Conservation (phyloP, 2,113 vertebrate species). For the Accipiter virgatus region DNA sequence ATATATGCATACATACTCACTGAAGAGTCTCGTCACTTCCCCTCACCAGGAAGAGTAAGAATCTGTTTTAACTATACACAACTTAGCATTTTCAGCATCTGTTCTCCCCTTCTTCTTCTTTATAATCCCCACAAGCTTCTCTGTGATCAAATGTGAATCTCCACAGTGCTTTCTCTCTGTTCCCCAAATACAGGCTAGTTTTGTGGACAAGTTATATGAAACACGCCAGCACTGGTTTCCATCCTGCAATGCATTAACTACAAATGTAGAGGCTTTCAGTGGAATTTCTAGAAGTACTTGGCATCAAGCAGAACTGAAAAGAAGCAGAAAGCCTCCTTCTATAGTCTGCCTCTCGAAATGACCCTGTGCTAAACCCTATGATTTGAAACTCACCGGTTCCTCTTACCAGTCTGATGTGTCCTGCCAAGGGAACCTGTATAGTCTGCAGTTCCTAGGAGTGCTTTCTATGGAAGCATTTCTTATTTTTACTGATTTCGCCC, state of each 20-base stretch:
- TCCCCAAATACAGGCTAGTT: not conserved
- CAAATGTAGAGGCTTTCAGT: not conserved
- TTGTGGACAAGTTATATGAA: not conserved
- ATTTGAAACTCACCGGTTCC: not conserved
- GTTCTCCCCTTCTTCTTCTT: not conserved
- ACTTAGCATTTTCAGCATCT: not conserved
- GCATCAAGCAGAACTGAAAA: not conserved
- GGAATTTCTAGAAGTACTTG: not conserved
- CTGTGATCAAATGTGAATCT: not conserved
- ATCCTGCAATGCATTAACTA: not conserved
- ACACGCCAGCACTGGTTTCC: not conserved
- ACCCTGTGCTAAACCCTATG: not conserved
- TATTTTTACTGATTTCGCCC: not conserved
- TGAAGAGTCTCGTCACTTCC: not conserved
- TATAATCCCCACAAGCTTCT: not conserved
- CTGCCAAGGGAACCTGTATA: not conserved
- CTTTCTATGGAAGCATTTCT: not conserved
- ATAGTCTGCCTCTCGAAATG: not conserved
- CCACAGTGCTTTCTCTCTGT: not conserved
- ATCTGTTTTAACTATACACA: not conserved
- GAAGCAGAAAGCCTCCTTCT: not conserved
- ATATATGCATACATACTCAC: not conserved
- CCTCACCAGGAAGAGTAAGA: not conserved
- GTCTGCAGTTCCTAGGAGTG: fast-evolving
- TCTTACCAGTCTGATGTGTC: not conserved